Evolutionary conservation across 1,140 invertebrate genomes (phyloP).

Genomic region (Dinothrombium tinctorium): DNA sequence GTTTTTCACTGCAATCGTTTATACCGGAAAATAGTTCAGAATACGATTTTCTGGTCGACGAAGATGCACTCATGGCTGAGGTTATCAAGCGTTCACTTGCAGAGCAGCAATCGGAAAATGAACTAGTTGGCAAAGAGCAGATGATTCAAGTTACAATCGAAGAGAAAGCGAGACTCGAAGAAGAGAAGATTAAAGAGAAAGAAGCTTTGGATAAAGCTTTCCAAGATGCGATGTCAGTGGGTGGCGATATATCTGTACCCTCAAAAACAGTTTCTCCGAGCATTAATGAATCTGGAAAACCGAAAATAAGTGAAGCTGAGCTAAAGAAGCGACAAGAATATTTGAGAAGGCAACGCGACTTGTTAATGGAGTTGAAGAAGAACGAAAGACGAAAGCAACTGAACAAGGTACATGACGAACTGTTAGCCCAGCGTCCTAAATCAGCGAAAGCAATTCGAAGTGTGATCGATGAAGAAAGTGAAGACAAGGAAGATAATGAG

Average conservation of each 20-base stretch:
- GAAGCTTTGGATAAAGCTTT: neutral
- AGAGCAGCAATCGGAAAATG: neutral
- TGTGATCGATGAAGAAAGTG: slow-evolving; percentile 7
- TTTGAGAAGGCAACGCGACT: slow-evolving; percentile 59
- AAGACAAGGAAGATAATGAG: slow-evolving; percentile 21
- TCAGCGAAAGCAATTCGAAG: slow-evolving; percentile 22
- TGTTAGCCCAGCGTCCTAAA: slow-evolving; percentile 28
- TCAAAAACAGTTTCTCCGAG: slow-evolving; percentile 7
- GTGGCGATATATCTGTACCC: neutral
- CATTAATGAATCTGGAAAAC: neutral
- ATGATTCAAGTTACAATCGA: slow-evolving; percentile 19
- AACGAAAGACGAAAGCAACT: slow-evolving; percentile 53
- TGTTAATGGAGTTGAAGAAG: slow-evolving; percentile 62
- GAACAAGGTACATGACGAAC: slow-evolving; percentile 22
- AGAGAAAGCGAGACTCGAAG: slow-evolving; percentile 19
- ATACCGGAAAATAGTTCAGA: slow-evolving; percentile 17
- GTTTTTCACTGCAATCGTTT: slow-evolving; percentile 17
- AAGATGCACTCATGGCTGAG: slow-evolving; percentile 21
- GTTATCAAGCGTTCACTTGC: slow-evolving; percentile 19
- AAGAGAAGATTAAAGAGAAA: slow-evolving; percentile 9
- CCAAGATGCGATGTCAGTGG: neutral
- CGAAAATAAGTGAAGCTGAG: slow-evolving; percentile 29
- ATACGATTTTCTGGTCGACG: slow-evolving; percentile 10
- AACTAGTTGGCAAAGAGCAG: neutral
- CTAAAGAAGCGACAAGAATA: slow-evolving; percentile 55